A percentile compares a stretch with the other conserved stretches of the same genome.
Conservation (phyloP, 2,888 invertebrate species). For the Hipparchia sbordonii region DNA sequence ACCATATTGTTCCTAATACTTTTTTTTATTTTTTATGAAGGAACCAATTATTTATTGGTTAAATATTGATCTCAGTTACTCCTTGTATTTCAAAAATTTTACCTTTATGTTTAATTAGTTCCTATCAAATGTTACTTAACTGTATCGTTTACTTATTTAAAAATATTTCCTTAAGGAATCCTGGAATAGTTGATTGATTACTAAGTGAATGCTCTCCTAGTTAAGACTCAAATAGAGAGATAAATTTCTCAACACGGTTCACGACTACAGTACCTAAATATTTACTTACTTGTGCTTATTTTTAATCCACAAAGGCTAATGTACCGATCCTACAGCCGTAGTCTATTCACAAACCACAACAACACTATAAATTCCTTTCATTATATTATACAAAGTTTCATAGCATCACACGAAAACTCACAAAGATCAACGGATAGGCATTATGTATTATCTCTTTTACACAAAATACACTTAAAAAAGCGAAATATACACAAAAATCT, state of each 20-base stretch:
- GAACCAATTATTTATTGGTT: too few species aligned
- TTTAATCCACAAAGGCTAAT: constrained; percentile 67
- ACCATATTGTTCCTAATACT: too few species aligned
- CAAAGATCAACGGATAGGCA: constrained; percentile 55
- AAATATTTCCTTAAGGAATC: not conserved
- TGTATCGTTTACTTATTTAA: too few species aligned
- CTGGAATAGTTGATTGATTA: not conserved
- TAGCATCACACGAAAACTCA: constrained; percentile 53
- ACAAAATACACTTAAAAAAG: constrained; percentile 52
- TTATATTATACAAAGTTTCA: constrained; percentile 59
- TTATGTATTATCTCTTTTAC: constrained; percentile 52
- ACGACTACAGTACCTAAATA: constrained; percentile 62
- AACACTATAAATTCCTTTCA: constrained; percentile 68
- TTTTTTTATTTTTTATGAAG: too few species aligned
- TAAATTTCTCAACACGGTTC: constrained; percentile 21
- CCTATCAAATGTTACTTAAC: too few species aligned
- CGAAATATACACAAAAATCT: constrained; percentile 49
- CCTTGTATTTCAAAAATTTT: too few species aligned
- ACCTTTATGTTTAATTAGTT: too few species aligned
- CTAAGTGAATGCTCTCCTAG: not conserved
- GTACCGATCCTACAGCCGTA: constrained; percentile 51
- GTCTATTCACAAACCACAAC: constrained; percentile 61
- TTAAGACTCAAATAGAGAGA: constrained; percentile 7
- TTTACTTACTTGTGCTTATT: constrained; percentile 77
- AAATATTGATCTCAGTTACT: too few species aligned